Conservation (phyloP, 2,888 invertebrate genomes). For the Hoplodrina ambigua region DNA sequence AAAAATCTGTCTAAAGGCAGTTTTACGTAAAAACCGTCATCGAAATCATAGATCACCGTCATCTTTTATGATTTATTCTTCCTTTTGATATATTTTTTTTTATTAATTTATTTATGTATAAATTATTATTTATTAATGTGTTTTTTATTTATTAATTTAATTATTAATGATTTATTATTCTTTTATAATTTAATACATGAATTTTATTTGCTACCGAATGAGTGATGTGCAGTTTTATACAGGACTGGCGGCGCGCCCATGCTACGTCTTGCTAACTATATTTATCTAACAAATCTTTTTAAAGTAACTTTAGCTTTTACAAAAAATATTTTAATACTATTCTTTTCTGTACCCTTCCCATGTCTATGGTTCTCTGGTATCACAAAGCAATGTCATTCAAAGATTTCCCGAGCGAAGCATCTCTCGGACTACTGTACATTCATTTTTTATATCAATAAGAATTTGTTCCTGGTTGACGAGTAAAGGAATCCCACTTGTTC, state of each 20-base stretch:
- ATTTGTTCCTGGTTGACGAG: constrained; percentile 88
- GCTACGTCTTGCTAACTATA: neutral
- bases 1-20: too few relatives aligned
- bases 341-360: constrained; percentile 62
- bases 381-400: constrained; percentile 82
- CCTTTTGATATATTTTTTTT: too few relatives aligned
- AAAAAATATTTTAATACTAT: too few relatives aligned
- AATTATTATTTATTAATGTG: too few relatives aligned
- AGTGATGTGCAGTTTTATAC: neutral
- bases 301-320: neutral
- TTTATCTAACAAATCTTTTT: too few relatives aligned
- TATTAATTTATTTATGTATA: too few relatives aligned
- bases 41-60: too few relatives aligned
- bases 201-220: neutral
- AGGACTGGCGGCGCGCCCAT: too few relatives aligned
- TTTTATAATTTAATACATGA: neutral
- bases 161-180: too few relatives aligned
- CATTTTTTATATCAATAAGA: constrained; percentile 81
- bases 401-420: constrained; percentile 80
- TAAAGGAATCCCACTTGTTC: constrained; percentile 77
- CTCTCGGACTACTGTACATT: constrained; percentile 74
- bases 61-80: too few relatives aligned
- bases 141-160: too few relatives aligned
- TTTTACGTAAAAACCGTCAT: too few relatives aligned
- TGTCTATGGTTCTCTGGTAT: constrained; percentile 65